These are phyloP conservation scores for Pomacea maculata DNA, from an alignment of 1,140 invertebrate species.

Conservation along the genomic window DNA sequence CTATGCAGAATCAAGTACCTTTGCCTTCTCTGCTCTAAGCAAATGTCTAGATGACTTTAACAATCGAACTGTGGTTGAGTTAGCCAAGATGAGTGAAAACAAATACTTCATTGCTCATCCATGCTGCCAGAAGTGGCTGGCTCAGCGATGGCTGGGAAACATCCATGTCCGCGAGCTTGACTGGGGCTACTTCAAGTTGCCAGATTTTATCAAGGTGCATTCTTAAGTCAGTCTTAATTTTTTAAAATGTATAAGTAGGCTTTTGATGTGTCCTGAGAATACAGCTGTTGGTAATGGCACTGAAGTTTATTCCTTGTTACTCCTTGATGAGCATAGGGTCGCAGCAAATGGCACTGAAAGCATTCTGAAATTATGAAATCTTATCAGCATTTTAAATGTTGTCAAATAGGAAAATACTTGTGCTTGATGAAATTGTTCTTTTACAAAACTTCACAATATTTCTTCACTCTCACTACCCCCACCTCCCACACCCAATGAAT, in stretches of 20 bases:
- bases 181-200: conserved; percentile 56
- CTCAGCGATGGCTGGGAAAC: conserved; percentile 60
- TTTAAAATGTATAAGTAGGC: not conserved
- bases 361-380: not conserved
- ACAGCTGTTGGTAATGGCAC: too few species aligned
- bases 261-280: too few species aligned
- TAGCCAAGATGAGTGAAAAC: conserved; percentile 58
- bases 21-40: conserved; percentile 62
- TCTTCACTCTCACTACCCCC: not conserved
- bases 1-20: conserved; percentile 55
- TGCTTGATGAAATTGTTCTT: not conserved
- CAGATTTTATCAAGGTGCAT: conserved; percentile 63
- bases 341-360: too few species aligned
- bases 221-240: conserved; percentile 20
- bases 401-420: not conserved
- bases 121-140: conserved; percentile 67
- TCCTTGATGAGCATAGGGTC: too few species aligned
- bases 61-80: conserved; percentile 57
- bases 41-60: conserved; percentile 63
- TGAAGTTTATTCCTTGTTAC: not conserved
- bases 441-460: not conserved
- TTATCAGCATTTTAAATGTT: not conserved
- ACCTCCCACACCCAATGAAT: too few species aligned
- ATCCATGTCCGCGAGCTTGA: conserved; percentile 62
- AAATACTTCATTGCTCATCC: conserved; percentile 65